Percentiles rank a stretch among this genome's conserved stretches.
Evolutionary conservation across 1,140 invertebrate species (phyloP).

Genomic region (Zaprionus camerounensis): DNA sequence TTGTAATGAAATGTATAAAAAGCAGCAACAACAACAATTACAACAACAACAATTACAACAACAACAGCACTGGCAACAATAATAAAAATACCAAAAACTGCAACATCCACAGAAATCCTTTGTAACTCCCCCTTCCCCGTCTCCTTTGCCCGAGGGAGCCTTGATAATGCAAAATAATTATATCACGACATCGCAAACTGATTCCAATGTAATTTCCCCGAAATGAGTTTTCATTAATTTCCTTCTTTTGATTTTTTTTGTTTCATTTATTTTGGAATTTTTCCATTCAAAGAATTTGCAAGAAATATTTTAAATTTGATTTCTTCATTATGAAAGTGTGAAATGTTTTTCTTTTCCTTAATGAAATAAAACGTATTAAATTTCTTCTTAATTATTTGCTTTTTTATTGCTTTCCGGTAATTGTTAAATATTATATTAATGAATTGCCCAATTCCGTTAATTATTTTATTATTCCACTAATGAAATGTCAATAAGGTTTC

Average conservation of each 20-base stretch:
- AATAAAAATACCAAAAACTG: conserved; percentile 11
- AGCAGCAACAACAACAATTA: neutral
- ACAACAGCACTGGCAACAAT: neutral
- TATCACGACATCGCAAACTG: conserved; percentile 7
- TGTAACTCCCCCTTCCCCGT: neutral
- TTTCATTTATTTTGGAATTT: neutral
- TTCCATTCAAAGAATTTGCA: neutral
- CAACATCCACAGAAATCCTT: conserved; percentile 6
- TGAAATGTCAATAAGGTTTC: neutral
- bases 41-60: neutral
- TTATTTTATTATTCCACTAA: no score
- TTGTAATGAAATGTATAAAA: conserved; percentile 21
- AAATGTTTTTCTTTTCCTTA: neutral
- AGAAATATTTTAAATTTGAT: neutral
- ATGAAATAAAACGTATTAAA: no score
- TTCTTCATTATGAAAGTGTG: neutral
- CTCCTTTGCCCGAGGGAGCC: neutral
- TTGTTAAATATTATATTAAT: no score
- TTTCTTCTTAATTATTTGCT: no score
- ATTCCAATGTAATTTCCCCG: neutral
- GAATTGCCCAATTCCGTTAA: no score
- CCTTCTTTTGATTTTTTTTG: neutral
- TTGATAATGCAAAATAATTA: conserved; percentile 4
- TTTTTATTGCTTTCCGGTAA: no score
- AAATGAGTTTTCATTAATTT: conserved; percentile 7